Base-by-base conservation (phyloP, 2,797 vertebrate genomes). In the Iguana delicatissima region DNA sequence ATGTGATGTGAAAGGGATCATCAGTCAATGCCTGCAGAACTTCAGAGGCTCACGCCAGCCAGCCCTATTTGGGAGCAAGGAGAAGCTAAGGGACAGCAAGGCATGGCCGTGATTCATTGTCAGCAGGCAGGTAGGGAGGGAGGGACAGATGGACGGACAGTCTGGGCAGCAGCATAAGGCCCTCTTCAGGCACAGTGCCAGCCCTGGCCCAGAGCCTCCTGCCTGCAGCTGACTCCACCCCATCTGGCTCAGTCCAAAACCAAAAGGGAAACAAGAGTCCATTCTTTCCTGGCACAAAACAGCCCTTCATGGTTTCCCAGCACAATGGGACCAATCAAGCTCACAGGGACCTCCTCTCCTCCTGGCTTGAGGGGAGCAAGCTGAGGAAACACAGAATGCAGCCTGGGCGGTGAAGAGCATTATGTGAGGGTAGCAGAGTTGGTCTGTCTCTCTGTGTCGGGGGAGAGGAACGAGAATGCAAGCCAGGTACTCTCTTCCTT, bases 241-340 rank as follows among this genome's bases (percentile, higher is more conserved):
- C 64, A 29, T 67, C 35, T 9, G 8, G 3, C 29, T 22, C 73
- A 62, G 14, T 80, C 83, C 81, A 26, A 85, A 80, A 72, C 38
- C 46, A 59, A 24, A 22, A 46, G 73, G 62, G 38, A 35, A 69
- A 89, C 84, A 92, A 89, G 74, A 73, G 62, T 1, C 85, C 52
- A 59, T 92, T 92, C 80, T 89, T 80, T 55, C 6, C 52, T 9
- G 14, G 32, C 73, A 92, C 80, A 92, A 87, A 89, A 73, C 80
- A 79, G 38, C 24, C 84, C 32, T 92, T 89, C 46, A 87, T 55
- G 26, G 57, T 59, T 91, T 77, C 52, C 64, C 50, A 62, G 55
- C 26, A 59, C 62, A 87, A 83, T 69, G 72, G 57, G 64, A 82
- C 62, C 46, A 13, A 50, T 12, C 80, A 35, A 35, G 52, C 62